Base-by-base conservation (phyloP, 2,888 invertebrate genomes). In the Cylloceria caligata region DNA sequence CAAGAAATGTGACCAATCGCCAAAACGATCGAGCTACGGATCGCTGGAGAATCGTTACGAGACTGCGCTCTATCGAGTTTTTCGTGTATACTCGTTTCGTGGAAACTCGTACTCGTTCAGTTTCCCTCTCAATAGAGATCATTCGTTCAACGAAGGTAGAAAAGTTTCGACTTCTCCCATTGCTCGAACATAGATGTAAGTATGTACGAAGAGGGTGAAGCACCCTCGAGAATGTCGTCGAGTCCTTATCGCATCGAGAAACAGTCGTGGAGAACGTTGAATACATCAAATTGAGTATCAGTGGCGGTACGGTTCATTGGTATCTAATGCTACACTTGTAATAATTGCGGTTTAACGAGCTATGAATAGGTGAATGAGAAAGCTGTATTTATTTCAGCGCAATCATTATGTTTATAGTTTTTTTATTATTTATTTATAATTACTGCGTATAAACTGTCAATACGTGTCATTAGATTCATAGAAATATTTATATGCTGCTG, bases 31-130 rank as follows among this genome's bases (percentile, higher is more conserved):
- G 67, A 68, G 67, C 45, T 71, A 67, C 27, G 45, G n/a, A 42
- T 42, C 62, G n/a, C 16, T 19, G 52, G 11, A 65, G 60, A 74
- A 78, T 65, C 71, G 67, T 75, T 80, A 79, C 60, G 16, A 13
- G 49, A 60, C 60, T 79, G 78, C 74, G 82, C 79, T 79, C 78
- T 62, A 79, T 79, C 71, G 75, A 21, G 27, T 62, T 79, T 49
- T 71, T 72, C 52, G 34, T 60, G 62, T 47, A 47, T 19, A 65
- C 30, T 42, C 7, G 9, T 27, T 3, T 9, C 3, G 19, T 7
- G 16, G 16, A 49, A 24, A 7, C n/a, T n/a, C 16, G 34, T 13
- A 21, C 39, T 21, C 11, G 3, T 24, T 52, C 52, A 3, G 24
- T 24, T 52, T 0, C 9, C 16, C 13, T 19, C 36, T 52, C 68